These are phyloP conservation scores for Pelagia noctiluca DNA, from an alignment of 30 jellyfish, hydroid and myxozoan species.

Conservation along the genomic window DNA sequence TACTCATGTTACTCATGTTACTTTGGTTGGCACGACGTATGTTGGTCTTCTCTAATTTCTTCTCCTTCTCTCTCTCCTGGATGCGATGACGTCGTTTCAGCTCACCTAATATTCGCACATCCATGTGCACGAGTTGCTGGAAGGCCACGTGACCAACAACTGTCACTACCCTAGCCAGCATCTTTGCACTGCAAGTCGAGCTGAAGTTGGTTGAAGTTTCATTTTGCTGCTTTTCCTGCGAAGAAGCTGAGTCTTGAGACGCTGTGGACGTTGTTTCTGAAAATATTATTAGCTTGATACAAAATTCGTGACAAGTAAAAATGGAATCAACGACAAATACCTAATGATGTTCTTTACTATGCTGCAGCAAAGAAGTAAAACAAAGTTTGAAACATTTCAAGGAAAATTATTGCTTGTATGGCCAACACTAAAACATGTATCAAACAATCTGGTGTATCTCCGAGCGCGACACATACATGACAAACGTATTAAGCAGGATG, in stretches of 20 bases:
- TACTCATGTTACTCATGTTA: constrained; percentile 17
- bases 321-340: too few species aligned
- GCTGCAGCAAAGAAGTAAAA: too few species aligned
- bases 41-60: constrained; percentile 36
- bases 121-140: constrained; percentile 88
- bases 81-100: constrained; percentile 90
- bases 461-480: too few species aligned
- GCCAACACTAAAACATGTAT: too few species aligned
- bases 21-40: constrained; percentile 34
- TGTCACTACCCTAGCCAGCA: constrained; percentile 87
- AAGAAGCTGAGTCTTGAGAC: constrained; percentile 4
- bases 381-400: too few species aligned
- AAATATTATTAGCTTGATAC: too few species aligned
- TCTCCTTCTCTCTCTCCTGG: constrained; percentile 86
- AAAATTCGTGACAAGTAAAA: too few species aligned
- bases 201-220: background rate
- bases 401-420: too few species aligned
- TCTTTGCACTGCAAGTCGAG: constrained; percentile 65
- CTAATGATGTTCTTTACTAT: too few species aligned
- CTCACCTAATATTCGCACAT: constrained; percentile 83
- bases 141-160: constrained; percentile 93
- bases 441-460: too few species aligned
- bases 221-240: background rate
- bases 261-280: too few species aligned
- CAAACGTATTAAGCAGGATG: too few species aligned